Evolutionary conservation across 2,113 vertebrate genomes (phyloP), one percentile per base, ranked within the genome.

Genomic region (Cephalopterus ornatus): DNA sequence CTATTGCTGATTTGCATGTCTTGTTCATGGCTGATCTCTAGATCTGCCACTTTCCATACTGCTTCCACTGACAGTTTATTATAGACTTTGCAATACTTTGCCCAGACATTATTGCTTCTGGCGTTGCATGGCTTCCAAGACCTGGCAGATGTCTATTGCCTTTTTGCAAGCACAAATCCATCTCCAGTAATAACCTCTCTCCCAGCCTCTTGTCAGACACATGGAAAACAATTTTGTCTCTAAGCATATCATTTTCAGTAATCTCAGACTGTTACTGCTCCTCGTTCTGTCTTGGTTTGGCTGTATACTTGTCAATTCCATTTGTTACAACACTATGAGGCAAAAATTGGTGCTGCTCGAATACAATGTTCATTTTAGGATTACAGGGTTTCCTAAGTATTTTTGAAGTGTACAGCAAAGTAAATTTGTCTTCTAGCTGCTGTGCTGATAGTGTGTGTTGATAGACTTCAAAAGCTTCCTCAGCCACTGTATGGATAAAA

Each of bases 131-230:
- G 28, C 49, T 92, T 92, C 73, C 66, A 85, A 80, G 73, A 92
- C 73, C 70, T 85, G 74, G 35, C 61, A 95, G 58, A 79, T 47
- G 11, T 65, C 89, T 93, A 75, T 75, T 78, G 65, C 65, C 28
- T 91, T 93, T 91, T 81, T 68, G 32, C 70, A 88, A 94, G 44
- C 53, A 82, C 37, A 85, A 79, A 89, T 91, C 58, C 3, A 3
- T 81, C 55, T 95, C 81, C 47, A 15, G 71, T 85, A 89, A 95
- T 95, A 95, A 91, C 70, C 58, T 96, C 77, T 87, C 84, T 92
- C 44, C 41, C 26, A 78, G 39, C 18, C 61, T 92, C 85, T 91
- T 95, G 77, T 87, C 80, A 94, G 70, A 91, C 73, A 78, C 58
- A 85, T 49, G 71, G 66, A 85, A 92, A 85, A 81, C 77, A 88